Percentiles rank a stretch among this genome's conserved stretches.
phyloP scores from a whole-genome alignment of 2,888 invertebrate species.

The Parochlus steinenii region DNA sequence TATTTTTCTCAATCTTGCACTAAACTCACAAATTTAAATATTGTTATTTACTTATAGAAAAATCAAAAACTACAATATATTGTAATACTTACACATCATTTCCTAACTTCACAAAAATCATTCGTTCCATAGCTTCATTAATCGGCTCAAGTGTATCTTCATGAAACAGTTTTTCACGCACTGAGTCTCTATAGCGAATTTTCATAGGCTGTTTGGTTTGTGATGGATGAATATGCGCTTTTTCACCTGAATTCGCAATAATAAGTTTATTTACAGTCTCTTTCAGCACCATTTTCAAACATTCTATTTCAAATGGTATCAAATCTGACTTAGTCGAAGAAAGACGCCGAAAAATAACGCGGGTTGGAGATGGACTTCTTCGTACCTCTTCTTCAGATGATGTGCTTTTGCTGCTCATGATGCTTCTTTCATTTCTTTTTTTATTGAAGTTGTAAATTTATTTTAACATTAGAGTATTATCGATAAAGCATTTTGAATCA shows the following conservation, averaged over 20 bases:
- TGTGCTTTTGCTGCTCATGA: too few relatives aligned
- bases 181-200: constrained; percentile 11
- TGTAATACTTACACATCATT: constrained; percentile 10
- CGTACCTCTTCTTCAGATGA: too few relatives aligned
- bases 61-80: too few relatives aligned
- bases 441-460: too few relatives aligned
- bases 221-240: constrained; percentile 6
- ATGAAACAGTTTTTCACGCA: constrained; percentile 11
- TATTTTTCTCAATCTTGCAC: constrained; percentile 9
- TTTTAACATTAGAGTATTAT: too few relatives aligned
- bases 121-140: constrained; percentile 11
- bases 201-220: constrained; percentile 11
- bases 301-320: constrained; percentile 11
- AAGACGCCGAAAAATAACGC: too few relatives aligned
- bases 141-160: constrained; percentile 11
- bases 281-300: constrained; percentile 5
- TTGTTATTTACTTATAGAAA: too few relatives aligned
- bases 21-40: too few relatives aligned
- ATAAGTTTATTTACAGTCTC: constrained; percentile 9
- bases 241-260: constrained; percentile 10
- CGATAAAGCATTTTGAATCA: too few relatives aligned
- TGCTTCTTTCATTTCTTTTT: too few relatives aligned
- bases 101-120: constrained; percentile 11
- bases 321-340: constrained; percentile 10
- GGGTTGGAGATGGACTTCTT: too few relatives aligned